Base-by-base conservation (phyloP, 2,888 invertebrate genomes). In the Trichogramma dendrolimi region DNA sequence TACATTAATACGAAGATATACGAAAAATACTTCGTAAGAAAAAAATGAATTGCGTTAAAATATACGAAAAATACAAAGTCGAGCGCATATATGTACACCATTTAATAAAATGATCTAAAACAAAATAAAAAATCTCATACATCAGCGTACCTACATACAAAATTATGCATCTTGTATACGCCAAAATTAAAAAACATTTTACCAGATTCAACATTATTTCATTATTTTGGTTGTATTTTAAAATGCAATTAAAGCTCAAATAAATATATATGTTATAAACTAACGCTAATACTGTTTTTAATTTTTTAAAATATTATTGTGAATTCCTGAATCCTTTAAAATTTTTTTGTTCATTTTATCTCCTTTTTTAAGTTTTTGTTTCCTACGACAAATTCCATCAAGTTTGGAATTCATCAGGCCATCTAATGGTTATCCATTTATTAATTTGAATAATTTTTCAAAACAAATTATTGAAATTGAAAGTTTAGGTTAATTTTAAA, bases 241-340 rank as follows among this genome's bases (percentile, higher is more conserved):
- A 85, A 88, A 87, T 87, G 88, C 88, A 88, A 88, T 87, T 87
- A 87, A 88, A 86, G 88, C 88, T 88, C 88, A 89, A 88, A 88
- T 88, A 88, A 88, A 88, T 88, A 88, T 86, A 86, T 88, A 88
- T 88, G 88, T 88, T 88, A 88, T 87, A 86, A 87, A 86, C 85
- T 85, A 80, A 68, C 70, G 62, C 52, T 7, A 48, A 54, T 10
- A 48, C 39, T 38, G 56, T 55, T 41, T 63, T 57, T n/a, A 42
- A 59, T 55, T 41, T 62, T 60, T 39, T 51, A 7, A 6, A 51
- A 38, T 39, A 39, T 39, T 51, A 39, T 51, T 39, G 38, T 2
- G 5, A n/a, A 10, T 39, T 48, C 48, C 48, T 48, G 11, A 14
- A 11, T 14, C 48, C 14, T 14, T 6, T 48, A 11, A 48, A 4